A percentile compares a stretch with the other conserved stretches of the same genome.
Conservation (phyloP, 2,888 invertebrate genomes). For the Rhodophaea formosa region DNA sequence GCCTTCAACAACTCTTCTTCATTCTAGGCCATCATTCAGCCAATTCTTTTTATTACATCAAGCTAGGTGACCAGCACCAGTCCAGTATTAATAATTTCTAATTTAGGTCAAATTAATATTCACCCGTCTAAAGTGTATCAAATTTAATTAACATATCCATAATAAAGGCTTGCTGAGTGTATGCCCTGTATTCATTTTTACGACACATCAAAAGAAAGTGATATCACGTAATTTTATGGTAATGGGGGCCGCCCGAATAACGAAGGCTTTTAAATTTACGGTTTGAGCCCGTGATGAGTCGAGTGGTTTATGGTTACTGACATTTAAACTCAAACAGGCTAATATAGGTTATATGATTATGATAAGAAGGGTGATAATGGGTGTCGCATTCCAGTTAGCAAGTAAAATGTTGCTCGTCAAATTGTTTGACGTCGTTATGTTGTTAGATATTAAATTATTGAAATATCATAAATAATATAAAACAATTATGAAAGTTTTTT, state of each 20-base stretch:
- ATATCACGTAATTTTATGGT: conserved; percentile 77
- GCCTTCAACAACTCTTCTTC: no score
- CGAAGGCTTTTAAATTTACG: conserved; percentile 77
- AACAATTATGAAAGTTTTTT: no score
- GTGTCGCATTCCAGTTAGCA: not conserved
- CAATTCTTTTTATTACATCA: no score
- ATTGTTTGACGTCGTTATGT: no score
- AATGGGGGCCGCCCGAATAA: conserved; percentile 67
- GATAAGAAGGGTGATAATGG: conserved; percentile 9
- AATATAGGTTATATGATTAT: conserved; percentile 33
- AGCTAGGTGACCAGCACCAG: no score
- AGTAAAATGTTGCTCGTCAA: not conserved
- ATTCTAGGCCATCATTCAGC: no score
- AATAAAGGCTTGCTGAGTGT: conserved; percentile 41
- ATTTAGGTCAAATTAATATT: conserved; percentile 8
- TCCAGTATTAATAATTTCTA: not conserved
- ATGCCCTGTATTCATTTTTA: conserved; percentile 64
- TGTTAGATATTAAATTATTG: not conserved
- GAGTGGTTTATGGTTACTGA: conserved; percentile 63
- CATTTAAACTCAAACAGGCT: conserved; percentile 51
- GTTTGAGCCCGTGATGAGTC: conserved; percentile 59
- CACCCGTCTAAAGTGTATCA: conserved; percentile 19
- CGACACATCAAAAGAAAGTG: conserved; percentile 78
- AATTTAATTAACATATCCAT: conserved; percentile 43
- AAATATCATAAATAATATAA: no score